Base-by-base conservation (phyloP, 2,888 invertebrate genomes). In the Drosophila subquinaria region DNA sequence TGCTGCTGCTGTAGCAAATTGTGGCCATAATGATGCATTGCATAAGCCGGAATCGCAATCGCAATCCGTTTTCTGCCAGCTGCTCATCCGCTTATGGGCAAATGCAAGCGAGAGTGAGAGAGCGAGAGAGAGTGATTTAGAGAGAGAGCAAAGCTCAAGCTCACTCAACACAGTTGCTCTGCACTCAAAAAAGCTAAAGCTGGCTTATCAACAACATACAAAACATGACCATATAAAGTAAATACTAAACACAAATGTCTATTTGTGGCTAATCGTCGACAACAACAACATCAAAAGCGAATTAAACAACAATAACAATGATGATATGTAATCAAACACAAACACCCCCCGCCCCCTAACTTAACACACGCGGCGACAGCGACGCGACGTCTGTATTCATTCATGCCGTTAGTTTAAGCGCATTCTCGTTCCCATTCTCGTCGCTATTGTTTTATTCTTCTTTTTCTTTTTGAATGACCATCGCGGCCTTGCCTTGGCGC, bases 191-290 rank as follows among this genome's bases (percentile, higher is more conserved):
- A 27, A 30, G 17, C 36, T 15, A 61, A 69, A 33, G 47, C 71
- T 48, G 50, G 69, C 79, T 87, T 84, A 81, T 84, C 65, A 75
- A 38, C 27, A 40, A 59, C 40, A 61, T 56, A 48, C 52, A 66
- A 79, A 79, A 74, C 80, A 81, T 91, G 77, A 68, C 91, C 90
- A 90, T 82, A 82, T 88, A 79, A 76, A 77, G 88, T 61, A 59
- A 71, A 60, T 40, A 70, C 50, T 52, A 71, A 61, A 60, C 71
- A 65, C 72, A 62, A 78, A 78, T 76, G 73, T 48, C 81, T 74
- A 83, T 80, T 82, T 74, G 69, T 59, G 69, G 68, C 63, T 65
- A 67, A 67, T 64, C 67, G 64, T 3, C 23, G 20, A n/a, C n/a
- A n/a, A n/a, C n/a, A n/a, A 20, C 20, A 20, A 69, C 77, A 62